Base-by-base conservation (phyloP, 1,140 invertebrate genomes). In the Kradibia gibbosae region DNA sequence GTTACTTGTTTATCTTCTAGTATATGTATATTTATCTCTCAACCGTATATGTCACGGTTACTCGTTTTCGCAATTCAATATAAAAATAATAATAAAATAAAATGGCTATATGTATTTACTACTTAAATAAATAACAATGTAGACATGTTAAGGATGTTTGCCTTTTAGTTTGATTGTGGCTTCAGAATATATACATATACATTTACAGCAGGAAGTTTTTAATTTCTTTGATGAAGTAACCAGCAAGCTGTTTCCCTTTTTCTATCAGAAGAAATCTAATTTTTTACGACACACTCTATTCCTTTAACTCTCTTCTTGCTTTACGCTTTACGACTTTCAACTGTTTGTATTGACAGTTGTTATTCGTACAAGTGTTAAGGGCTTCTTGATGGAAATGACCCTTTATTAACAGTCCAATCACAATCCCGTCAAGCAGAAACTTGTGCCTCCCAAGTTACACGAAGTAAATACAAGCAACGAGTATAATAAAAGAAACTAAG, bases 121-220 rank as follows among this genome's bases (percentile, higher is more conserved):
- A n/a, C n/a, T n/a, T n/a, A n/a, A n/a, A n/a, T n/a, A n/a, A n/a
- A n/a, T n/a, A n/a, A n/a, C n/a, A n/a, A n/a, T n/a, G n/a, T n/a
- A n/a, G n/a, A n/a, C n/a, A n/a, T n/a, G n/a, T n/a, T n/a, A n/a
- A n/a, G n/a, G 70, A 84, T 84, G 84, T 86, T 87, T 83, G 83
- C 85, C 83, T 86, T 74, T 87, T 85, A 87, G 78, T 81, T 77
- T 84, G 76, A 87, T 87, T 87, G 84, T 81, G 70, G 79, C 65
- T 72, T 77, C 81, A 2, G 11, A 20, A 57, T 25, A n/a, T 79
- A 75, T 77, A 84, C 80, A 71, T 60, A 82, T 71, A 76, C 81
- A 77, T 83, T 83, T 82, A 82, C 74, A 65, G 74, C 65, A n/a
- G n/a, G 77, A 81, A 73, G 81, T 81, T 84, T 85, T 83, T 86